Base-by-base conservation (phyloP, 2,113 vertebrate species). In the Nematolebias whitei region DNA sequence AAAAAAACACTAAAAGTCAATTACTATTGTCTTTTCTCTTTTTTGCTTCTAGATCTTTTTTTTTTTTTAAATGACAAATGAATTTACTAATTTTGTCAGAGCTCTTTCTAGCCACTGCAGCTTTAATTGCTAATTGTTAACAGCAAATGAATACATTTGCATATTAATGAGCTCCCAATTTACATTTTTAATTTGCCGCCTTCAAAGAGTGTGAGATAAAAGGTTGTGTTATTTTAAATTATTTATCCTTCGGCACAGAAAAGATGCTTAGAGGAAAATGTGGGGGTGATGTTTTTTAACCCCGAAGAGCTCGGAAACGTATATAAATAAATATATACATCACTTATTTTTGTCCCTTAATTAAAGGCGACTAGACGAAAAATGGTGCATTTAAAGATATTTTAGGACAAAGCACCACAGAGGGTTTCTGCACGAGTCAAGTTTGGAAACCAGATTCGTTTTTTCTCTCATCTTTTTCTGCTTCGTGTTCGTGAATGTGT, bases 91-190 rank as follows among this genome's bases (percentile, higher is more conserved):
- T 98, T 96, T 96, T 94, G 95, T 95, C 95, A 93, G 91, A 94
- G 95, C 96, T 97, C 95, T 97, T 98, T 96, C 94, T 95, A 98
- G 95, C 97, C 96, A 96, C 96, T 96, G 96, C 94, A 94, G 95
- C 95, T 97, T 98, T 98, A 99, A 99, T 98, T 98, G 97, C 96
- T 98, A 99, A 99, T 99, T 98, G 96, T 98, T 99, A 98, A 97
- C 96, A 95, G 95, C 84, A 93, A 96, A 96, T 93, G 96, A 96
- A 99, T 99, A 98, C 90, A 98, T 99, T 98, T 98, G 96, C 97
- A 99, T 99, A 98, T 98, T 98, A 99, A 99, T 99, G 94, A 98
- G 94, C 92, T 94, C 93, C 93, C 92, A 96, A 99, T 99, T 99
- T 99, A 95, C 96, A 99, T 98, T 98, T 99, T 99, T 98, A 98